A percentile compares a stretch with the other conserved stretches of the same genome.
Conservation (phyloP, 2,797 vertebrate species). For the Hippoglossus hippoglossus region DNA sequence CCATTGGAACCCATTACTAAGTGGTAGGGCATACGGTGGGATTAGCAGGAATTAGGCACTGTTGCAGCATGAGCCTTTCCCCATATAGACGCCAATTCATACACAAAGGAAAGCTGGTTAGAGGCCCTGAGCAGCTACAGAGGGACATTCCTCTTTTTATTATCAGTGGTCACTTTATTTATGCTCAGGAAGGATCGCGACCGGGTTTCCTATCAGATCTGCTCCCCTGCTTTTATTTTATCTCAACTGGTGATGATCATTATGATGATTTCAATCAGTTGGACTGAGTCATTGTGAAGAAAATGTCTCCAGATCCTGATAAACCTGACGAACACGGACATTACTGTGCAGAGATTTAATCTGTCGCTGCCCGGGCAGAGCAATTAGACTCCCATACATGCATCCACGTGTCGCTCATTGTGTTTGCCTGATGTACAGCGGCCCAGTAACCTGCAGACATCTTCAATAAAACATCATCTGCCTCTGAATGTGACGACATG, state of each 20-base stretch:
- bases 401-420: conserved; percentile 48
- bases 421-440: conserved; percentile 62
- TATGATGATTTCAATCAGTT: conserved; percentile 20
- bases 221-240: conserved; percentile 5
- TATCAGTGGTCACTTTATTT: conserved; percentile 20
- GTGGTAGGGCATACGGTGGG: conserved; percentile 72
- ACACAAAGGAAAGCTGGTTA: conserved; percentile 76
- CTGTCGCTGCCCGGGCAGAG: conserved; percentile 46
- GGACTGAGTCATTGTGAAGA: conserved; percentile 9
- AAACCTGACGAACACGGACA: conserved; percentile 5
- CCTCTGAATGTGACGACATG: conserved; percentile 65
- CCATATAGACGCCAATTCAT: conserved; percentile 83
- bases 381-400: conserved; percentile 59
- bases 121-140: conserved; percentile 24
- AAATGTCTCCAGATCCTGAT: conserved; percentile 14
- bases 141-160: conserved; percentile 13
- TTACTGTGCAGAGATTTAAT: conserved; percentile 38
- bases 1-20: conserved; percentile 73
- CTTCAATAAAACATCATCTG: conserved; percentile 77
- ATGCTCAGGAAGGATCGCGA: not conserved
- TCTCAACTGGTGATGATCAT: conserved; percentile 13
- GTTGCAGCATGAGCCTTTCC: conserved; percentile 82
- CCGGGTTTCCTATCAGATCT: not conserved
- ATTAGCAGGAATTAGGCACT: conserved; percentile 83
- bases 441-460: conserved; percentile 50